Evolutionary conservation across 2,888 invertebrate genomes (phyloP).

Genomic region (Choreutis nemorana): DNA sequence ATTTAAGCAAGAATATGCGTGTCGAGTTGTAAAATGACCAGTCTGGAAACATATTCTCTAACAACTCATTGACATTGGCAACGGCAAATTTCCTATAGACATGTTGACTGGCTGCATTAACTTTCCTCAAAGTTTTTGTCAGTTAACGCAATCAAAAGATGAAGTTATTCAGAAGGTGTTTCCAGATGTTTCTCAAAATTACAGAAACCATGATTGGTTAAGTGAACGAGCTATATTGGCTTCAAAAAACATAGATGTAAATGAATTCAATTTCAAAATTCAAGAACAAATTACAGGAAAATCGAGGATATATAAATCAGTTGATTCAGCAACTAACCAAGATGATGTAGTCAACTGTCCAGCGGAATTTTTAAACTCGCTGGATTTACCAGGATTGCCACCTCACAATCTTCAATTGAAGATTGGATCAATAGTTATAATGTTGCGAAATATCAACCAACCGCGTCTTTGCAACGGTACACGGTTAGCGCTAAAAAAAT

Average conservation of each 20-base stretch:
- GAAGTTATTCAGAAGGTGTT: slow-evolving; percentile 9
- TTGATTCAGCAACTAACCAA: slow-evolving; percentile 9
- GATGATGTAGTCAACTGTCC: slow-evolving; percentile 12
- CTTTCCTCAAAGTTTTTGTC: slow-evolving; percentile 10
- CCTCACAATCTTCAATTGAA: slow-evolving; percentile 10
- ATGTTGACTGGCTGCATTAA: slow-evolving; percentile 7
- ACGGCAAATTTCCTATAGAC: slow-evolving; percentile 6
- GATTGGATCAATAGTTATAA: slow-evolving; percentile 7
- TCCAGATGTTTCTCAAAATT: slow-evolving; percentile 7
- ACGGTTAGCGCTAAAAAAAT: slow-evolving; percentile 7
- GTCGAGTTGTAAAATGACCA: slow-evolving; percentile 1
- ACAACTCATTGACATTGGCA: slow-evolving; percentile 5
- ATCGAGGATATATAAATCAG: slow-evolving; percentile 2
- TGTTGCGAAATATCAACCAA: slow-evolving; percentile 11
- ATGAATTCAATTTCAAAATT: slow-evolving; percentile 3
- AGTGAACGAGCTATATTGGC: slow-evolving; percentile 10
- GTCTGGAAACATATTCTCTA: slow-evolving; percentile 1
- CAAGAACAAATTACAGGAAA: background rate
- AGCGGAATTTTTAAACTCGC: slow-evolving; percentile 13
- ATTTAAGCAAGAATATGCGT: slow-evolving; percentile 1
- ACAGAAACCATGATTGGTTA: slow-evolving; percentile 9
- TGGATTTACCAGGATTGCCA: slow-evolving; percentile 13
- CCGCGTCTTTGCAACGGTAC: slow-evolving; percentile 9
- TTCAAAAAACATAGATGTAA: slow-evolving; percentile 5
- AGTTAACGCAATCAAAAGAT: slow-evolving; percentile 6